Evolutionary conservation across 2,113 vertebrate species (phyloP).

Genomic region (Lasiurus cinereus): DNA sequence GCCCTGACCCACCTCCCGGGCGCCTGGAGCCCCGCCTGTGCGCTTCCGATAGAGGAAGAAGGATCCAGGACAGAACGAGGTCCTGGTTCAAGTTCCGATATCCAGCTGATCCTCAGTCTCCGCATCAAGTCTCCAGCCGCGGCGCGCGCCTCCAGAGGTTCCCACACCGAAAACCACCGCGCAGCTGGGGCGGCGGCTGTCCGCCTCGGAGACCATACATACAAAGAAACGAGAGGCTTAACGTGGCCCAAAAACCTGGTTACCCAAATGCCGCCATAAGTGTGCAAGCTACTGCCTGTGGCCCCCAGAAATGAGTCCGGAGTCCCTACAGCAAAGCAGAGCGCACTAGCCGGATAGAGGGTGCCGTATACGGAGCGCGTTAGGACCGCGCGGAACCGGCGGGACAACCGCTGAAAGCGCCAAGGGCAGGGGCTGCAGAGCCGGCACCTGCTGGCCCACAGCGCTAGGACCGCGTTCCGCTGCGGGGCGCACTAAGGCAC

Average conservation of each 20-base stretch:
- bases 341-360: not conserved
- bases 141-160: conserved; percentile 39
- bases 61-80: not conserved
- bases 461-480: not conserved
- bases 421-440: conserved; percentile 9
- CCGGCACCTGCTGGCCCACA: conserved; percentile 70
- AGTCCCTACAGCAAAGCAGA: conserved; percentile 48
- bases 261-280: not conserved
- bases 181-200: conserved; percentile 48
- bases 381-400: conserved; percentile 81
- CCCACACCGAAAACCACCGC: conserved; percentile 48
- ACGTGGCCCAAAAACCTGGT: not conserved
- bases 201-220: not conserved
- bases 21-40: not conserved
- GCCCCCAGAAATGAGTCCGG: not conserved
- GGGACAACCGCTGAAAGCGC: not conserved
- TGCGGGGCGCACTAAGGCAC: not conserved
- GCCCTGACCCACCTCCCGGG: conserved; percentile 58
- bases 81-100: not conserved
- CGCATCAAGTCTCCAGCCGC: conserved; percentile 25
- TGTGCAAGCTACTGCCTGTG: not conserved
- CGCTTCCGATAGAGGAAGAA: not conserved
- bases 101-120: not conserved
- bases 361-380: not conserved
- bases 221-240: conserved; percentile 61